Percentiles rank a stretch among this genome's conserved stretches.
Evolutionary conservation across 2,113 vertebrate species (phyloP).

Genomic region (Ceyx cyanopectus): DNA sequence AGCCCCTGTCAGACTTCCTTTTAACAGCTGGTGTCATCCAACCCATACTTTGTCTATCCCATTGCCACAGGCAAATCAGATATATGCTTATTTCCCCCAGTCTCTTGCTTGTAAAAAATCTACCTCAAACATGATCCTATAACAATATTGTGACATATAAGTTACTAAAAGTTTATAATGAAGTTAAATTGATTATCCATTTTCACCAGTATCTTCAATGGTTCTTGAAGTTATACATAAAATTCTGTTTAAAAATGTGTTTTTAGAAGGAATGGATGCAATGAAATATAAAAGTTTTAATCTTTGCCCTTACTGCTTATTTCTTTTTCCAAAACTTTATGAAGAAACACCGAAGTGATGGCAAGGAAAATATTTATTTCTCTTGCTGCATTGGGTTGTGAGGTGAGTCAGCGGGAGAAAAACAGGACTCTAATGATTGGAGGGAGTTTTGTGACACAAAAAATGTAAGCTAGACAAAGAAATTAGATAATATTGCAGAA

Average conservation of each 20-base stretch:
- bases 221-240: neutral
- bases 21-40: neutral
- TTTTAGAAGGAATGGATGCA: neutral
- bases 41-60: neutral
- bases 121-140: neutral
- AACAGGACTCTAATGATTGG: neutral
- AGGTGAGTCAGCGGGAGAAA: neutral
- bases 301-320: neutral
- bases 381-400: neutral
- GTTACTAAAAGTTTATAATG: neutral
- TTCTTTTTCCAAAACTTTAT: conserved; percentile 25
- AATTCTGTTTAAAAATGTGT: neutral
- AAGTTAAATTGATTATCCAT: neutral
- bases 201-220: neutral
- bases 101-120: neutral
- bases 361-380: conserved; percentile 21
- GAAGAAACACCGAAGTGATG: neutral
- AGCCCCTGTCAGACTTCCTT: neutral
- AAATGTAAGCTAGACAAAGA: neutral
- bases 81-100: neutral
- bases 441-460: neutral
- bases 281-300: neutral
- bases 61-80: neutral
- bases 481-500: neutral
- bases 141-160: neutral